phyloP scores from a whole-genome alignment of 2,113 vertebrate genomes.

The Etia nguti region DNA sequence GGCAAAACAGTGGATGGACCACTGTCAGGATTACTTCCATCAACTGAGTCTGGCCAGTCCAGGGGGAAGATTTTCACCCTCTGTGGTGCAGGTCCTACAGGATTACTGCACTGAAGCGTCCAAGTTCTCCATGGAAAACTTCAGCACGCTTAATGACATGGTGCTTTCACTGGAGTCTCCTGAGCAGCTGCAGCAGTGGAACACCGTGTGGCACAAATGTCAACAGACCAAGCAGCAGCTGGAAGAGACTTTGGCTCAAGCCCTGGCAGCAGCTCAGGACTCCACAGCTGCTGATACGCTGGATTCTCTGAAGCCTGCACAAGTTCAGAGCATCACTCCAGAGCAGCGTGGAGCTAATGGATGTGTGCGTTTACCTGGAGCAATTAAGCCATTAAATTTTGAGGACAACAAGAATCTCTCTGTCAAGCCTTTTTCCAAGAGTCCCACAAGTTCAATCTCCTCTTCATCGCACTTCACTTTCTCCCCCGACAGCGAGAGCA shows the following conservation, averaged over 20 bases:
- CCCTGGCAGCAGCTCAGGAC: background rate
- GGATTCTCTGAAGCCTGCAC: background rate
- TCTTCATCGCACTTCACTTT: constrained; percentile 52
- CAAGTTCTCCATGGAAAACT: constrained; percentile 74
- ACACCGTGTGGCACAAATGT: constrained; percentile 67
- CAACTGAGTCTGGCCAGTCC: constrained; percentile 50
- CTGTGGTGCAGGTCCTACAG: constrained; percentile 62
- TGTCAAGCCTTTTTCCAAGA: constrained; percentile 41
- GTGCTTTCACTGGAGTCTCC: constrained; percentile 64
- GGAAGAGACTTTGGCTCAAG: constrained; percentile 61
- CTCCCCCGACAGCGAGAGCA: constrained; percentile 31
- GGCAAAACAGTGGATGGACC: constrained; percentile 70
- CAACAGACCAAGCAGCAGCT: constrained; percentile 67
- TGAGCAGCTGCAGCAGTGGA: constrained; percentile 69
- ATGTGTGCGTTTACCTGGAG: constrained; percentile 10
- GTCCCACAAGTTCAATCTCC: constrained; percentile 34
- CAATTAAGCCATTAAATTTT: background rate
- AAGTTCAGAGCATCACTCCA: background rate
- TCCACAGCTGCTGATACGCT: background rate
- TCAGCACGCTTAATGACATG: constrained; percentile 66
- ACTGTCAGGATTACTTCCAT: constrained; percentile 68
- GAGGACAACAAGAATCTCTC: constrained; percentile 52
- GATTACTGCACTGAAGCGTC: constrained; percentile 67
- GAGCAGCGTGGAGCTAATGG: background rate
- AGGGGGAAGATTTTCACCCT: constrained; percentile 12